Evolutionary conservation across 2,797 vertebrate species (phyloP), one percentile per base, ranked within the genome.

Genomic region (Nannoperca australis): DNA sequence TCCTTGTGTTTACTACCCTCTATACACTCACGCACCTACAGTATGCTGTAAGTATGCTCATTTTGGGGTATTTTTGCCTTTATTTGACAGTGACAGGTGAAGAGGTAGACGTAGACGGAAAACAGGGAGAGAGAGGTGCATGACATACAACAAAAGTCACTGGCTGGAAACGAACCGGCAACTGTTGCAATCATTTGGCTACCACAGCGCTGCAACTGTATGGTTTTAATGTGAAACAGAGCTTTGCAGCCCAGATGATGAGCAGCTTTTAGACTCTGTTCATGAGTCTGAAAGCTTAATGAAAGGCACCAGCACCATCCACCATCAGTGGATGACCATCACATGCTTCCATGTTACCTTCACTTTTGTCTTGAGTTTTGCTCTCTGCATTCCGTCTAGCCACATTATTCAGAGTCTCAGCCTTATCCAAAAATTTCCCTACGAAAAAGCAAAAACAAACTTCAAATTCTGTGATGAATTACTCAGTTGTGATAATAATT

Each of bases 341-440:
- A 22, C 45, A 70, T 70, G 54, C 54, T 36, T 78, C 58, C 44
- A 58, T 73, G 93, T 96, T 96, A 97, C 96, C 96, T 94, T 96
- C 93, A 69, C 89, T 51, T 94, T 94, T 96, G 84, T 92, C 91
- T 88, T 92, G 90, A 81, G 90, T 90, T 94, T 96, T 95, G 83
- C 86, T 60, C 18, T 94, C 94, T 74, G 76, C 91, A 81, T 95
- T 96, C 91, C 89, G 92, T 92, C 92, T 94, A 79, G 95, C 94
- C 83, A 97, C 88, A 86, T 83, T 95, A 91, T 94, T 96, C 93
- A 97, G 90, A 70, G 92, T 92, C 83, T 96, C 95, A 81, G 95
- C 96, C 84, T 95, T 97, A 74, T 97, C 96, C 90, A 95, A 97
- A 92, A 97, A 95, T 93, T 96, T 97, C n/a, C 93, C 97, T 97